A percentile compares a stretch with the other conserved stretches of the same genome.
Evolutionary conservation across 2,888 invertebrate genomes (phyloP).

Genomic region (Microplitis manilae): DNA sequence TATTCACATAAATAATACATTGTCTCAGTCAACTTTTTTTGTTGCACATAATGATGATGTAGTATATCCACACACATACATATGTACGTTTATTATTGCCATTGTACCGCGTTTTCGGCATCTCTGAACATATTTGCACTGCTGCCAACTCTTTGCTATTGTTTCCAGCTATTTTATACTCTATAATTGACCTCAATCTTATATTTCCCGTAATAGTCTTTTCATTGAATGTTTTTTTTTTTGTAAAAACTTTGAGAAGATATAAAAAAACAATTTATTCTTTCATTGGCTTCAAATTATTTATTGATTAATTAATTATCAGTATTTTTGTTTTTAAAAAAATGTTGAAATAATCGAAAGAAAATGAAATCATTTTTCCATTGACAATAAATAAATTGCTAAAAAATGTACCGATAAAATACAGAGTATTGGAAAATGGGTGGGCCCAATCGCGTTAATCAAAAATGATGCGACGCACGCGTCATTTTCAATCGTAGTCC

Average conservation of each 20-base stretch:
- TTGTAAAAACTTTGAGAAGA: background rate
- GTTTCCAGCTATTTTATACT: conserved; percentile 64
- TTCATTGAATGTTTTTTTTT: background rate
- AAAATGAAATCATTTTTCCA: conserved; percentile 13
- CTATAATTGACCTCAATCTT: conserved; percentile 64
- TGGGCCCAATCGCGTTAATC: conserved; percentile 31
- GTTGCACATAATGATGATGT: conserved; percentile 3
- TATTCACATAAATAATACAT: conserved; percentile 1
- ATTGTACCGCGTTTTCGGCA: conserved; percentile 36
- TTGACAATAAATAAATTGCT: background rate
- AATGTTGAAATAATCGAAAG: background rate
- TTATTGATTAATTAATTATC: background rate
- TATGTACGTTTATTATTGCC: conserved; percentile 31
- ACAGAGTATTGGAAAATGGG: background rate
- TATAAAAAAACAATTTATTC: background rate
- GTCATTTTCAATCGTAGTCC: conserved; percentile 39
- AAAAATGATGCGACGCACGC: conserved; percentile 39
- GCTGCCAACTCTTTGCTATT: conserved; percentile 59
- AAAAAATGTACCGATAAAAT: conserved; percentile 17
- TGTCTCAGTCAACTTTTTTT: background rate
- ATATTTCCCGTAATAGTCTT: conserved; percentile 13
- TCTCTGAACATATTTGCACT: conserved; percentile 52
- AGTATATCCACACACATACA: background rate
- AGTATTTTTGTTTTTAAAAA: background rate
- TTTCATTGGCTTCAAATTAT: background rate